Evolutionary conservation across 35 echinoderm and acorn worm genomes (phyloP).

Genomic region (Heliocidaris tuberculata): DNA sequence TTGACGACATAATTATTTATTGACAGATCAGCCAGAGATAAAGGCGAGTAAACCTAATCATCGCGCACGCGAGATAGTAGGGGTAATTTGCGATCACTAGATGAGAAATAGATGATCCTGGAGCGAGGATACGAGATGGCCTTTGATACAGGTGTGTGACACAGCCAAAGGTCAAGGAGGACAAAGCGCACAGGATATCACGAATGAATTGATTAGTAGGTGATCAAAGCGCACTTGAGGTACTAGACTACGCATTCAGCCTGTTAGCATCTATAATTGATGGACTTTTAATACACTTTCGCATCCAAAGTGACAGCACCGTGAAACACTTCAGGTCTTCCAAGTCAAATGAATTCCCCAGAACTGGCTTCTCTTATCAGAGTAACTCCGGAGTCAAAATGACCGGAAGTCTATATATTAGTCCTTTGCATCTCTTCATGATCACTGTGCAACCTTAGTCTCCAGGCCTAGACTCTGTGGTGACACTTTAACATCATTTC

Average conservation of each 20-base stretch:
- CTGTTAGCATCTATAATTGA: background rate
- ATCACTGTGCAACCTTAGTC: background rate
- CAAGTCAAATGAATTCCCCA: background rate
- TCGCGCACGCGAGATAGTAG: background rate
- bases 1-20: too few species aligned
- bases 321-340: background rate
- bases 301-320: background rate
- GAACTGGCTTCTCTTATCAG: background rate
- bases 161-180: background rate
- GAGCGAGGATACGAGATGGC: background rate
- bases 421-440: background rate
- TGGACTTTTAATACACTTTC: background rate
- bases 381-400: background rate
- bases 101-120: constrained; percentile 25
- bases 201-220: constrained; percentile 2
- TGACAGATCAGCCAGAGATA: background rate
- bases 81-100: background rate
- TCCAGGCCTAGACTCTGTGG: too few species aligned
- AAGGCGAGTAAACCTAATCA: background rate
- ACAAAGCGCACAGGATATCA: constrained; percentile 3
- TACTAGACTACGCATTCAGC: background rate
- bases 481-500: too few species aligned
- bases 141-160: constrained; percentile 30
- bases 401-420: background rate
- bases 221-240: background rate